These are phyloP conservation scores for Elaphurus davidianus DNA, from an alignment of 2,113 vertebrate species.

Conservation along the genomic window DNA sequence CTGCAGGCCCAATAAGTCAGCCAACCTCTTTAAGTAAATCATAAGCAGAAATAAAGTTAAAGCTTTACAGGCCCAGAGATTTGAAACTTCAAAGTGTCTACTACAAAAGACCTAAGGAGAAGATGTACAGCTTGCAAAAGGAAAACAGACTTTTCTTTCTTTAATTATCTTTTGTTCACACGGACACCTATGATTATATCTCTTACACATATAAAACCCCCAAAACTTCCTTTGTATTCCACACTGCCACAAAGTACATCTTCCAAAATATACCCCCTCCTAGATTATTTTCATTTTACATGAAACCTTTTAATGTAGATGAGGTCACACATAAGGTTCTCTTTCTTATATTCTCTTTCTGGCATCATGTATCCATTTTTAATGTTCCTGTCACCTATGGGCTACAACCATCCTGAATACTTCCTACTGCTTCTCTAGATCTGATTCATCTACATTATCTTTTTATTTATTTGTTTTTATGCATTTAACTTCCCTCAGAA, in stretches of 20 bases:
- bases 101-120: neutral
- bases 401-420: neutral
- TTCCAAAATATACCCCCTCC: neutral
- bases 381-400: neutral
- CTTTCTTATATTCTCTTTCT: neutral
- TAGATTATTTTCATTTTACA: neutral
- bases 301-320: neutral
- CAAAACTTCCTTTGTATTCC: neutral
- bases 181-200: neutral
- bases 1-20: neutral
- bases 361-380: neutral
- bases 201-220: neutral
- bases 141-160: neutral
- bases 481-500: neutral
- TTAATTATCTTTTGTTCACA: neutral
- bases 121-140: neutral
- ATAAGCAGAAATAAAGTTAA: neutral
- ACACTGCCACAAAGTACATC: neutral
- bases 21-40: neutral
- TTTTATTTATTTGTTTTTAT: slow-evolving; percentile 14
- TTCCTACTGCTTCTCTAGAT: neutral
- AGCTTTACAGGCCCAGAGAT: neutral
- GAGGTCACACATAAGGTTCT: neutral
- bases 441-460: neutral
- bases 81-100: neutral